These are phyloP conservation scores for Brienomyrus longianalis DNA, from an alignment of 2,113 vertebrate genomes.

Conservation along the genomic window DNA sequence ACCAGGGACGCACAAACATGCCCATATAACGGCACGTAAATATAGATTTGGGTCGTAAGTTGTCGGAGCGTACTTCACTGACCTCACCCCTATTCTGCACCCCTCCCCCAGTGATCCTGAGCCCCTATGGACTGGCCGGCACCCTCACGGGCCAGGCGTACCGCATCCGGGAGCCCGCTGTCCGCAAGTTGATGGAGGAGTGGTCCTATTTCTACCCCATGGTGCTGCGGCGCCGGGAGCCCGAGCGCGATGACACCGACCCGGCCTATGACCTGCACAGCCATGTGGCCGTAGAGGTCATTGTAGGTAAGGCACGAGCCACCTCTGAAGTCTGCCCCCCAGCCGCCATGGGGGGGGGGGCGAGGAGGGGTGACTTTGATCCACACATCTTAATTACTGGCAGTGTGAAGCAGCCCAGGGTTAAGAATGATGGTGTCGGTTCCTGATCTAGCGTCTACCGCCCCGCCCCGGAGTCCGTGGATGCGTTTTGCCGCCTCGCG, in stretches of 20 bases:
- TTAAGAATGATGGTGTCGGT: neutral
- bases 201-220: constrained; percentile 97
- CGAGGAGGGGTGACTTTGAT: neutral
- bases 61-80: neutral
- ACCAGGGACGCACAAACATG: neutral
- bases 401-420: neutral
- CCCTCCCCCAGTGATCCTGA: constrained; percentile 74
- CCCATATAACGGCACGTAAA: neutral
- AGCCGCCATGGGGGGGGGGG: neutral
- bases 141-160: constrained; percentile 88
- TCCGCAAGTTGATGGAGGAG: constrained; percentile 87
- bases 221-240: constrained; percentile 70
- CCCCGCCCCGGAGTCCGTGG: neutral
- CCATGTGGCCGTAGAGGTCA: constrained; percentile 90
- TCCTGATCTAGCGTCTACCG: neutral
- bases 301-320: constrained; percentile 70
- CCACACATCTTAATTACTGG: neutral
- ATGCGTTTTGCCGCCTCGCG: neutral
- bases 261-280: constrained; percentile 74
- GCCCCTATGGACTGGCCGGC: constrained; percentile 87
- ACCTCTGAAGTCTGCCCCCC: neutral
- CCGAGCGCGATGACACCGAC: constrained; percentile 60
- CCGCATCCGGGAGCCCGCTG: constrained; percentile 90
- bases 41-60: neutral
- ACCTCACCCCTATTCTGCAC: neutral